Evolutionary conservation across 2,113 vertebrate species (phyloP).

Genomic region (Megaleporinus macrocephalus): DNA sequence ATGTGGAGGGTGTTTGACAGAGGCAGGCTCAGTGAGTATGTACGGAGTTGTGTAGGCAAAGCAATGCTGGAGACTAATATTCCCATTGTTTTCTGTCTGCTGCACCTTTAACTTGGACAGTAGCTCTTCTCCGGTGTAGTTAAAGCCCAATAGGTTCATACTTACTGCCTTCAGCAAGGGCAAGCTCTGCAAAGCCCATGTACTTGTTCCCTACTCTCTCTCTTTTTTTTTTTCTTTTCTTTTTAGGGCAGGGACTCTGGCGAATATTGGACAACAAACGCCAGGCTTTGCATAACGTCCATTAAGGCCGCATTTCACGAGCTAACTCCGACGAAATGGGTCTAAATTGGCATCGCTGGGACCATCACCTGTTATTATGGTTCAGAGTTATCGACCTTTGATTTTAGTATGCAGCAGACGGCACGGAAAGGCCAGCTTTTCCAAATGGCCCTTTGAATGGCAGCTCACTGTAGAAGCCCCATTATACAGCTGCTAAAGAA

Average conservation of each 20-base stretch:
- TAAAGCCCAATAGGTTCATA: conserved; percentile 30
- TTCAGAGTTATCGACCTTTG: conserved; percentile 65
- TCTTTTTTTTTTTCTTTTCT: conserved; percentile 28
- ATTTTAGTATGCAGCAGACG: conserved; percentile 59
- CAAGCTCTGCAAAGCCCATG: conserved; percentile 12
- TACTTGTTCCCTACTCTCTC: conserved; percentile 40
- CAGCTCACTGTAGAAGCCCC: conserved; percentile 30
- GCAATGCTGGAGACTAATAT: neutral
- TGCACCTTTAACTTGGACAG: conserved; percentile 14
- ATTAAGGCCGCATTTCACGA: conserved; percentile 56
- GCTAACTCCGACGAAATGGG: conserved; percentile 52
- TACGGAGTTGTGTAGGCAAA: conserved; percentile 20
- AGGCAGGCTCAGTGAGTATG: neutral
- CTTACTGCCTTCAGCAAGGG: conserved; percentile 20
- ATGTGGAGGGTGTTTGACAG: conserved; percentile 37
- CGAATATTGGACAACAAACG: conserved; percentile 40
- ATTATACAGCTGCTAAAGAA: conserved; percentile 50
- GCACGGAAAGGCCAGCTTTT: conserved; percentile 47
- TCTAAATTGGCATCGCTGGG: conserved; percentile 51
- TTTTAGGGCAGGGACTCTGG: conserved; percentile 34
- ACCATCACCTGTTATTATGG: conserved; percentile 63
- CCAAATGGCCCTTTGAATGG: conserved; percentile 51
- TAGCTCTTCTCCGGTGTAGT: conserved; percentile 12
- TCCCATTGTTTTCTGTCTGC: conserved; percentile 28
- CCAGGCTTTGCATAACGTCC: conserved; percentile 53